Evolutionary conservation across 92 coral and sea anemone genomes (phyloP).

Genomic region (Bergia puertoricense): DNA sequence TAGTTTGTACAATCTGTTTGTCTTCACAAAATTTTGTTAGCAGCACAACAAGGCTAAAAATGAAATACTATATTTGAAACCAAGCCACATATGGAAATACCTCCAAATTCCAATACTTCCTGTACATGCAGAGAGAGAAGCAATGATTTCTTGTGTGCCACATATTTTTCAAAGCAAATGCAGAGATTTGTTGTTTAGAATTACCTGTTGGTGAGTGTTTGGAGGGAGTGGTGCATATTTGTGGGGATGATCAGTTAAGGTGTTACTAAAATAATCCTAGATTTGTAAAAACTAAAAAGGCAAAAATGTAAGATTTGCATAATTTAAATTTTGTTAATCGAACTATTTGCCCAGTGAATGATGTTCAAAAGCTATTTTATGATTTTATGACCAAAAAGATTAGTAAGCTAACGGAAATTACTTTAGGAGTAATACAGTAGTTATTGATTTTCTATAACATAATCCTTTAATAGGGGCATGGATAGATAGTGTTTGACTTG

Average conservation of each 20-base stretch:
- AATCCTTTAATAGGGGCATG: not conserved
- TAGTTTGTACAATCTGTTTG: too few relatives aligned
- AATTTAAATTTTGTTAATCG: too few relatives aligned
- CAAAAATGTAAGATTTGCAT: not conserved
- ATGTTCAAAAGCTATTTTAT: not conserved
- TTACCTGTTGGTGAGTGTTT: not conserved
- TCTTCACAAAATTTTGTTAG: too few relatives aligned
- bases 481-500: not conserved
- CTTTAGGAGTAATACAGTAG: not conserved
- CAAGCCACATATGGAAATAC: too few relatives aligned
- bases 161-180: not conserved
- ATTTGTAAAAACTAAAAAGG: not conserved
- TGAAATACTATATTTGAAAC: too few relatives aligned
- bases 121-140: slow-evolving; percentile 10
- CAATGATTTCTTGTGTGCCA: not conserved
- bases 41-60: too few relatives aligned
- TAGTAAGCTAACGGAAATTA: too few relatives aligned
- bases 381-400: not conserved
- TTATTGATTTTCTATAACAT: not conserved
- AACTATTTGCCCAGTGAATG: not conserved
- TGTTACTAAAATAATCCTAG: not conserved
- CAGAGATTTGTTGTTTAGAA: not conserved
- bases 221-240: too few relatives aligned
- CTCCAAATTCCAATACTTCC: slow-evolving; percentile 6
- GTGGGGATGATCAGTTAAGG: not conserved